Evolutionary conservation across 2,113 vertebrate genomes (phyloP).

Genomic region (Argyrosomus japonicus): DNA sequence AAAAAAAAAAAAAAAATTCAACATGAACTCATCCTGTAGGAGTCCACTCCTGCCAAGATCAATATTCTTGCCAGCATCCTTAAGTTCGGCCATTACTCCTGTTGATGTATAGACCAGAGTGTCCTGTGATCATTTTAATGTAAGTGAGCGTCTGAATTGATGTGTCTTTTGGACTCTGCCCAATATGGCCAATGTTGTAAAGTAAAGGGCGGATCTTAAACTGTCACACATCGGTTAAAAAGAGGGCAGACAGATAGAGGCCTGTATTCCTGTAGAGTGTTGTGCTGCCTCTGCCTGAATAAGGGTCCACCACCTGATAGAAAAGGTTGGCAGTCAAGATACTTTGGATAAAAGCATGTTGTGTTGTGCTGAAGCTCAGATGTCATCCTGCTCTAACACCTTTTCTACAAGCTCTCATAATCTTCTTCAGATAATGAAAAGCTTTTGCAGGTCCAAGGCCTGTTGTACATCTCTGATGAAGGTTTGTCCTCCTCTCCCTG

Average conservation of each 20-base stretch:
- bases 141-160: constrained; percentile 40
- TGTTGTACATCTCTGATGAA: constrained; percentile 13
- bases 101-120: constrained; percentile 50
- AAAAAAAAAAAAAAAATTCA: background rate
- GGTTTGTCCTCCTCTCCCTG: constrained; percentile 39
- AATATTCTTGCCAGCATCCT: constrained; percentile 40
- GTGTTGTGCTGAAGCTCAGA: constrained; percentile 25
- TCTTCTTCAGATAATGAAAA: constrained; percentile 52
- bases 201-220: constrained; percentile 35
- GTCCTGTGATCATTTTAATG: constrained; percentile 55
- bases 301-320: background rate
- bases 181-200: constrained; percentile 42
- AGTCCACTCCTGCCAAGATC: constrained; percentile 45
- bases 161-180: constrained; percentile 49
- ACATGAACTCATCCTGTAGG: constrained; percentile 42
- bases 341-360: constrained; percentile 29
- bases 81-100: constrained; percentile 48
- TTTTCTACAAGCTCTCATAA: constrained; percentile 14
- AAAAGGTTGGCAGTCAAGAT: background rate
- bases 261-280: background rate
- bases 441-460: constrained; percentile 13
- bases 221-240: constrained; percentile 35
- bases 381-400: constrained; percentile 27
- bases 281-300: background rate
- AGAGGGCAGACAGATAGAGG: constrained; percentile 1